A percentile compares a stretch with the other conserved stretches of the same genome.
Conservation (phyloP, 2,797 vertebrate species). For the Chlorospingus semifuscus region DNA sequence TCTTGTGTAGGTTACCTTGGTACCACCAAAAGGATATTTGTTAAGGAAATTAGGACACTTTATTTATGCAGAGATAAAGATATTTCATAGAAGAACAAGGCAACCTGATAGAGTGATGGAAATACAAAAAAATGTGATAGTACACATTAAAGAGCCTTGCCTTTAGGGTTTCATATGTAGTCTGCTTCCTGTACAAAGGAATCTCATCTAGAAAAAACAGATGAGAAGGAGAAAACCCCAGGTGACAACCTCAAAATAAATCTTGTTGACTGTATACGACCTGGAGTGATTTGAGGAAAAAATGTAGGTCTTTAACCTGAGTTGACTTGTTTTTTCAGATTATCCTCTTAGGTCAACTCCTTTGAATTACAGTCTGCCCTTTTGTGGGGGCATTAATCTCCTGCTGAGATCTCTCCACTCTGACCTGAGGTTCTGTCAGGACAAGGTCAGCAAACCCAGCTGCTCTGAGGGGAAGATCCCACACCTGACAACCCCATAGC, state of each 20-base stretch:
- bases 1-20: background rate
- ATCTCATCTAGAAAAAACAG: background rate
- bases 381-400: background rate
- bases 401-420: background rate
- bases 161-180: background rate
- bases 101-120: background rate
- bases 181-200: background rate
- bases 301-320: background rate
- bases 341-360: background rate
- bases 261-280: background rate
- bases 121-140: background rate
- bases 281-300: background rate
- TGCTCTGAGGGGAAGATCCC: background rate
- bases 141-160: background rate
- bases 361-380: background rate
- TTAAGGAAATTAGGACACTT: background rate
- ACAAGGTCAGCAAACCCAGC: conserved; percentile 20
- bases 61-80: background rate
- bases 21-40: background rate
- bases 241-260: background rate
- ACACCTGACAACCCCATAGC: background rate
- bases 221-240: background rate
- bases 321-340: conserved; percentile 4
- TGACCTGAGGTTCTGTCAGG: background rate
- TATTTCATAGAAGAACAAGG: background rate